phyloP scores from a whole-genome alignment of 2,797 vertebrate species.

The Takifugu rubripes region DNA sequence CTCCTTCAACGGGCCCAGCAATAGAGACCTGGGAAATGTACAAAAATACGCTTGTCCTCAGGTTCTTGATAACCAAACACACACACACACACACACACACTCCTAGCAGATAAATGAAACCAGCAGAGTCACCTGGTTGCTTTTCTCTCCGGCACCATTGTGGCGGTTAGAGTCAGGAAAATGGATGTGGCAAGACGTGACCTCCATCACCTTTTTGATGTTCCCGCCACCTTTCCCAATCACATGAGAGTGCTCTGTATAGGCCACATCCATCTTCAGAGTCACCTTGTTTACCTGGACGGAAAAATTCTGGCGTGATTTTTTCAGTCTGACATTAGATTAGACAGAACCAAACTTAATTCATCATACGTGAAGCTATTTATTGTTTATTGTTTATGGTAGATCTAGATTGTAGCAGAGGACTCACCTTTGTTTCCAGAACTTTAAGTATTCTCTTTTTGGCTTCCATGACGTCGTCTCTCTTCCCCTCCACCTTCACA shows the following conservation, averaged over 20 bases:
- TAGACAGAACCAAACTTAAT: too few relatives aligned
- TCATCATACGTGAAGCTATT: too few relatives aligned
- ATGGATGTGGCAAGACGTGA: constrained; percentile 81
- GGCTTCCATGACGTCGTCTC: constrained; percentile 68
- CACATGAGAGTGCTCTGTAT: constrained; percentile 82
- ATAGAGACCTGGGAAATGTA: constrained; percentile 74
- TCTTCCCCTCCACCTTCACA: constrained; percentile 80
- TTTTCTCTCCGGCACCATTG: constrained; percentile 75
- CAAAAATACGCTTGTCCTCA: background rate
- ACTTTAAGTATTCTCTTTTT: constrained; percentile 79
- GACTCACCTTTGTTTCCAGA: constrained; percentile 77
- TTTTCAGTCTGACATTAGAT: too few relatives aligned
- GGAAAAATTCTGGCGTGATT: too few relatives aligned
- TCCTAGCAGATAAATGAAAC: background rate
- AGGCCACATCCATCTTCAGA: constrained; percentile 81
- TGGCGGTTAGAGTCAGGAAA: constrained; percentile 83
- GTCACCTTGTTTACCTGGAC: constrained; percentile 81
- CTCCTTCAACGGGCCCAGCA: constrained; percentile 76
- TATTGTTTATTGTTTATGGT: too few relatives aligned
- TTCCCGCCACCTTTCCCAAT: constrained; percentile 83
- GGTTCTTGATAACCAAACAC: background rate
- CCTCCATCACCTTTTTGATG: constrained; percentile 84
- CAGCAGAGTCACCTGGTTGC: constrained; percentile 74
- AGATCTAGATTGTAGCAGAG: too few relatives aligned
- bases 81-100: background rate